Percentiles rank a stretch among this genome's conserved stretches.
Conservation (phyloP, 2,113 vertebrate genomes). For the Eudyptes chrysolophus region DNA sequence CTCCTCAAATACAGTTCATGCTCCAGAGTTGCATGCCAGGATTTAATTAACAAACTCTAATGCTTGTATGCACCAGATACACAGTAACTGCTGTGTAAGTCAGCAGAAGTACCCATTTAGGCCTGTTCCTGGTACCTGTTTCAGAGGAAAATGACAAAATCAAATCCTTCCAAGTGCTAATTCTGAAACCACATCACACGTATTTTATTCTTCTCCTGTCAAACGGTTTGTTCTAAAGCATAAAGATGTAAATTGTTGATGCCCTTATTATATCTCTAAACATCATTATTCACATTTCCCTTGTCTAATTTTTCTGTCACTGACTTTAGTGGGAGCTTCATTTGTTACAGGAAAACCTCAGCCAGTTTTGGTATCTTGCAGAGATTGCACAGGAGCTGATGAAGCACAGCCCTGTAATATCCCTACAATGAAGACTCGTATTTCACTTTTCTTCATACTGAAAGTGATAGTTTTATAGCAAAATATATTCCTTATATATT, state of each 20-base stretch:
- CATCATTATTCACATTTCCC: neutral
- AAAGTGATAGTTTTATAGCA: neutral
- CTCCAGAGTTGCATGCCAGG: neutral
- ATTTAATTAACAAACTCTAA: neutral
- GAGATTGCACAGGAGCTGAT: neutral
- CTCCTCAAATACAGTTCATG: neutral
- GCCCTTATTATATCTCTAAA: neutral
- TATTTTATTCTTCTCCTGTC: neutral
- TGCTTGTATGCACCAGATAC: neutral
- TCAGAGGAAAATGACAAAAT: neutral
- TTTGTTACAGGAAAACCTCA: neutral
- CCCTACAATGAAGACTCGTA: neutral
- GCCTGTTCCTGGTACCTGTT: neutral
- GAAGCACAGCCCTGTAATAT: neutral
- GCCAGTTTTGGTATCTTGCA: neutral
- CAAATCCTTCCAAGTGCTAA: neutral
- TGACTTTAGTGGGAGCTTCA: neutral
- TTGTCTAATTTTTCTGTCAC: neutral
- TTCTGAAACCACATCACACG: neutral
- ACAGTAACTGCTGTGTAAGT: neutral
- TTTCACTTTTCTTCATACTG: neutral
- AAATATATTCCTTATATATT: neutral
- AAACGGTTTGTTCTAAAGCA: neutral
- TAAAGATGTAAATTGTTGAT: neutral
- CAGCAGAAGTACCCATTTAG: neutral